These are phyloP conservation scores for Cyanoderma ruficeps DNA, from an alignment of 2,113 vertebrate species.

Conservation along the genomic window DNA sequence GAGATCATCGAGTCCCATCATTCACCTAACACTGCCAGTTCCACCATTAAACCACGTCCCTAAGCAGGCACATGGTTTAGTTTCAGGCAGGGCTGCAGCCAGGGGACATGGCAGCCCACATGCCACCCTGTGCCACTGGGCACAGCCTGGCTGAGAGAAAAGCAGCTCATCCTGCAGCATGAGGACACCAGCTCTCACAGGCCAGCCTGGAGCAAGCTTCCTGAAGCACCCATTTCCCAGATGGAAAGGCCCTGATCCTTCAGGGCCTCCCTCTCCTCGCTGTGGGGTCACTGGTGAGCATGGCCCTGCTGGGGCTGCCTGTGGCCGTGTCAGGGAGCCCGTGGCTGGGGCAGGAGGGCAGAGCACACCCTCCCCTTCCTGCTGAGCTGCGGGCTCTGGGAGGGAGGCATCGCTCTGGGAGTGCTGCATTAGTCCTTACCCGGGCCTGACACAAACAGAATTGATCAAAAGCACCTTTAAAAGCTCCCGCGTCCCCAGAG, in stretches of 20 bases:
- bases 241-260: neutral
- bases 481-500: neutral
- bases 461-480: conserved; percentile 60
- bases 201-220: neutral
- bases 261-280: neutral
- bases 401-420: neutral
- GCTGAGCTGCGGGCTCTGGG: neutral
- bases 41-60: neutral
- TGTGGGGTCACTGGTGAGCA: fast-evolving
- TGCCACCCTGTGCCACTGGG: neutral
- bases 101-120: neutral
- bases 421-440: neutral
- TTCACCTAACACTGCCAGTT: neutral
- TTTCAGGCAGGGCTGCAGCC: neutral
- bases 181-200: neutral
- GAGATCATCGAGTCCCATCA: neutral
- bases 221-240: fast-evolving
- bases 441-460: conserved; percentile 35
- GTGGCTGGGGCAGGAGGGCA: neutral
- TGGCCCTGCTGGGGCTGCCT: neutral
- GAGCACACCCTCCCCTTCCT: neutral
- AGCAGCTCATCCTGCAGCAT: neutral
- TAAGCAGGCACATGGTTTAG: neutral
- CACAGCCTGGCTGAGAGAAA: neutral
- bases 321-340: fast-evolving